phyloP scores from a whole-genome alignment of 2,797 vertebrate species.

The Paratrypauchen microcephalus region DNA sequence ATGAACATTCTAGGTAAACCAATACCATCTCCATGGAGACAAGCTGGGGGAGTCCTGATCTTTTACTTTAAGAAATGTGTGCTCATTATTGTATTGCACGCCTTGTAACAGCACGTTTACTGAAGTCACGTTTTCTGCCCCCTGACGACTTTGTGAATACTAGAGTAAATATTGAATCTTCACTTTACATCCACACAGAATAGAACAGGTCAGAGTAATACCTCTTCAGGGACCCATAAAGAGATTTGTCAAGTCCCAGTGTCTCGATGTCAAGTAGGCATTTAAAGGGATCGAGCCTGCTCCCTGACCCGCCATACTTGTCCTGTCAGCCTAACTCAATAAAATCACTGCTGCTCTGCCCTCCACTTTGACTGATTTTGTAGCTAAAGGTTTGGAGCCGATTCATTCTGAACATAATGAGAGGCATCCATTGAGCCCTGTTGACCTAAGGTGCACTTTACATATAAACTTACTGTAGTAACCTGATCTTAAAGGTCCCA shows the following conservation, averaged over 20 bases:
- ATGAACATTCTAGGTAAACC: no score
- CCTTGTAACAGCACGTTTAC: neutral
- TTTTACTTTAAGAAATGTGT: neutral
- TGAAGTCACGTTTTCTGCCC: neutral
- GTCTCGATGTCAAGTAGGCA: constrained; percentile 59
- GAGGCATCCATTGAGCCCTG: constrained; percentile 37
- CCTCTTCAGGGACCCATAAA: constrained; percentile 60
- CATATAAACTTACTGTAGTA: constrained; percentile 36
- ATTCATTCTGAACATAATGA: constrained; percentile 30
- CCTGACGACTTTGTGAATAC: constrained; percentile 28
- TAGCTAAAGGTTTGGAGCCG: constrained; percentile 21
- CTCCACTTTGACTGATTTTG: constrained; percentile 47
- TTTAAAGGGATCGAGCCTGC: constrained; percentile 51
- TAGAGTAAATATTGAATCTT: constrained; percentile 60
- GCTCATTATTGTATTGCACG: neutral
- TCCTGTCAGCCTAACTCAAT: constrained; percentile 56
- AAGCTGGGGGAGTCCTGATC: neutral
- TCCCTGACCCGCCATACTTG: constrained; percentile 50
- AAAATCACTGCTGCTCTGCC: constrained; percentile 39
- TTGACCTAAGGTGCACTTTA: constrained; percentile 46
- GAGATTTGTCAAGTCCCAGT: constrained; percentile 58
- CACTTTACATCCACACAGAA: constrained; percentile 35
- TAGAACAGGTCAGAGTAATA: constrained; percentile 53
- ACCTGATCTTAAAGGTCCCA: constrained; percentile 53
- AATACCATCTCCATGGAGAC: no score